Conservation (phyloP, 2,888 invertebrate species). For the Arenicola marina region DNA sequence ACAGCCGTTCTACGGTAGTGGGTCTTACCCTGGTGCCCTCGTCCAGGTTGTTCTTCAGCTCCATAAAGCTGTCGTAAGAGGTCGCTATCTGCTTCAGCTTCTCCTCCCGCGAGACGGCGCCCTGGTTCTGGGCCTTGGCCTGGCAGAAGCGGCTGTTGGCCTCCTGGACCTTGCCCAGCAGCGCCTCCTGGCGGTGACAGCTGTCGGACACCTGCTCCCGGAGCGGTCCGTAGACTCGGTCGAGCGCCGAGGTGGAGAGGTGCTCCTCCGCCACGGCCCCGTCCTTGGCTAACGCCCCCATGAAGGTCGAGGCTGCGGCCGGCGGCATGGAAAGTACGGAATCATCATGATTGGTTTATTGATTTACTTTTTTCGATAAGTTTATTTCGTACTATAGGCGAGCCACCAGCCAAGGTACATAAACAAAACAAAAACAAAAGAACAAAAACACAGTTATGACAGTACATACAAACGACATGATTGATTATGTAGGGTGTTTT, state of each 20-base stretch:
- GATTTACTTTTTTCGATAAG: too few relatives aligned
- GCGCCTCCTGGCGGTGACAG: constrained; percentile 61
- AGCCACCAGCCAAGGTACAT: too few relatives aligned
- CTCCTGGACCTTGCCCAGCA: constrained; percentile 54
- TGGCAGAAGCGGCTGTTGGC: constrained; percentile 69
- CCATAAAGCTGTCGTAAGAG: constrained; percentile 90
- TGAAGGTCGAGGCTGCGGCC: constrained; percentile 74
- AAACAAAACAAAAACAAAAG: too few relatives aligned
- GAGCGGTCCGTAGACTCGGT: constrained; percentile 76
- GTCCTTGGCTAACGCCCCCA: constrained; percentile 75
- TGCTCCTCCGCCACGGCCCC: constrained; percentile 80
- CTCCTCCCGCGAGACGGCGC: constrained; percentile 70
- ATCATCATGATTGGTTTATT: too few relatives aligned
- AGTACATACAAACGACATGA: too few relatives aligned
- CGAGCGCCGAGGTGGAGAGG: constrained; percentile 71
- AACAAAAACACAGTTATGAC: too few relatives aligned
- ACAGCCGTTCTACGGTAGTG: too few relatives aligned
- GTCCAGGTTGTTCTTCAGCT: constrained; percentile 85
- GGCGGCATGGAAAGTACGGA: too few relatives aligned
- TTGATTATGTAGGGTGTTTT: too few relatives aligned
- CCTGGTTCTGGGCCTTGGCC: constrained; percentile 70
- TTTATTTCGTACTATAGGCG: too few relatives aligned
- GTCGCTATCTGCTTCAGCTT: constrained; percentile 84
- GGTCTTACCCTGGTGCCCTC: constrained; percentile 93
- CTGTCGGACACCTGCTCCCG: constrained; percentile 80